Evolutionary conservation across 2,888 invertebrate genomes (phyloP), one percentile per base, ranked within the genome.

Genomic region (Polymixis lichenea): DNA sequence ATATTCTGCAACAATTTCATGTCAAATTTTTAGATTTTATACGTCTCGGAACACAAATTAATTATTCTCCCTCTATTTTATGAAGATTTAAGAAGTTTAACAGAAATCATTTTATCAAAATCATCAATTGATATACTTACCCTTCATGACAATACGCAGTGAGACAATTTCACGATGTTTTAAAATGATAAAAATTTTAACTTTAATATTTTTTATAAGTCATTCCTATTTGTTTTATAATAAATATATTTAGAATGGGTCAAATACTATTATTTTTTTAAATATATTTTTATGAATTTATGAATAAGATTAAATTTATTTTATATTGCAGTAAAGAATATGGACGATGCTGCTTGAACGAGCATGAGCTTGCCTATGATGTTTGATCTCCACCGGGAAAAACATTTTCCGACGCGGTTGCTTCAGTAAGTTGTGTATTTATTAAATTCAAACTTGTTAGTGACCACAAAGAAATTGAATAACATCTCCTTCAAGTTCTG

Each of bases 111-210:
- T 86, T 93, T 98, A 95, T 97, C 98, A 78, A 98, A 98, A 91
- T 98, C 98, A 49, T 98, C 98, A 22, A 96, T 98, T 95, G 98
- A 98, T 97, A 97, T 98, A 32, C 1, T 4, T 94, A 96, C 97
- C 79, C 83, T 98, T 19, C 98, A 98, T 95, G 98, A 98, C 98
- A 98, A 92, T 98, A 98, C 97, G 98, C 98, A 70, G 98, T 98
- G 55, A 98, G 98, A 8, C 98, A 98, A 93, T 98, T 98, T 89
- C 98, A 98, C 92, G 98, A 98, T 97, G 98, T 98, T 1, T 88
- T 98, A 90, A 8, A 43, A 43, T 43, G 9, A 5, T 43, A n/a
- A n/a, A 43, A 43, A 43, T 8, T 43, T 6, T 43, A 8, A 43
- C 38, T 43, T 43, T 94, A 89, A 83, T 97, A 90, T 69, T 95